phyloP scores from a whole-genome alignment of 64 coral and sea anemone species.

The Dendrophyllia cribrosa region DNA sequence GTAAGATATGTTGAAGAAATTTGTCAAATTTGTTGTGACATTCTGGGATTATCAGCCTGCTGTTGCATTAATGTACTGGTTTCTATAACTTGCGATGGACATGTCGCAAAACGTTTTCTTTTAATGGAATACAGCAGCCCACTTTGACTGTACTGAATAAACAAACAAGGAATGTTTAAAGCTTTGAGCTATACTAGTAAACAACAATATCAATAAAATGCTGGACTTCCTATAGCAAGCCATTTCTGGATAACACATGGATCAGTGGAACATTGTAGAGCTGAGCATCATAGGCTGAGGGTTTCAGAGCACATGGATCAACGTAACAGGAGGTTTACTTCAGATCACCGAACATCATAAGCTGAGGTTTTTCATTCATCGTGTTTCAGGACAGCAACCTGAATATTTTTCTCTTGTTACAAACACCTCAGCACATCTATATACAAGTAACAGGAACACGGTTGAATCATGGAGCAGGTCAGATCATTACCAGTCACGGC shows the following conservation, averaged over 20 bases:
- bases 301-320: slow-evolving; percentile 32
- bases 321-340: slow-evolving; percentile 20
- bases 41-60: no score
- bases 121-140: no score
- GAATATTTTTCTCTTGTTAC: slow-evolving; percentile 31
- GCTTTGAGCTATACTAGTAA: no score
- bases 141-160: no score
- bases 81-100: no score
- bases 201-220: no score
- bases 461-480: slow-evolving; percentile 12
- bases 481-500: slow-evolving; percentile 44
- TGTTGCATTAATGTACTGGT: no score
- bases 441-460: slow-evolving; percentile 17
- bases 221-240: neutral
- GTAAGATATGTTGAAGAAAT: no score
- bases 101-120: no score
- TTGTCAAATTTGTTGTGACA: no score
- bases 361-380: slow-evolving; percentile 33
- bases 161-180: neutral
- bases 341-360: slow-evolving; percentile 42
- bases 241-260: slow-evolving; percentile 9
- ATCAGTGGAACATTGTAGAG: neutral
- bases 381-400: slow-evolving; percentile 12
- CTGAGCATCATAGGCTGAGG: slow-evolving; percentile 34
- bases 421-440: slow-evolving; percentile 23